Conservation (phyloP, 2,113 vertebrate genomes). For the Apistogramma diplotaenia region DNA sequence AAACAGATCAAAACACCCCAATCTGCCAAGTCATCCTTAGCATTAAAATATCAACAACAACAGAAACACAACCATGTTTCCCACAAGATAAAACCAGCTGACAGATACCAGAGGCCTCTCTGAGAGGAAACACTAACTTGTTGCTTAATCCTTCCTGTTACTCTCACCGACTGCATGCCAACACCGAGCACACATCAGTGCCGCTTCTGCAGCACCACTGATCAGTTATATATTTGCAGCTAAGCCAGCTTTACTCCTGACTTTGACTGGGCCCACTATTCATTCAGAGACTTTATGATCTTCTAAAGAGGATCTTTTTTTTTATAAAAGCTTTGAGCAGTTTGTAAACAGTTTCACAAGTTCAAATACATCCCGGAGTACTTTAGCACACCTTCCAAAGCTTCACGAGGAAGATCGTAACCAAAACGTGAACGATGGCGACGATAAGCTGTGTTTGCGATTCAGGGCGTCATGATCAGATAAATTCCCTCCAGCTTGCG, state of each 20-base stretch:
- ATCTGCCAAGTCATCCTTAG: background rate
- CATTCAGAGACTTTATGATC: background rate
- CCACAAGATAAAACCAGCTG: slow-evolving; percentile 4
- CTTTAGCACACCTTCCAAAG: slow-evolving; percentile 60
- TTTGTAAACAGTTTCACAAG: slow-evolving; percentile 21
- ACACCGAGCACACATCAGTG: background rate
- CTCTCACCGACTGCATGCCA: background rate
- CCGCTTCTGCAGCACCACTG: background rate
- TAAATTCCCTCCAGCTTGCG: slow-evolving; percentile 52
- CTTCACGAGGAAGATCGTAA: slow-evolving; percentile 18
- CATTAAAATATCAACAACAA: background rate
- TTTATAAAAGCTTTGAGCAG: background rate
- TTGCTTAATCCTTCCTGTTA: slow-evolving; percentile 63
- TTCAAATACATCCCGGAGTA: slow-evolving; percentile 16
- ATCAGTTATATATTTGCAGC: background rate
- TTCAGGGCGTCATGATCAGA: slow-evolving; percentile 55
- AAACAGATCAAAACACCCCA: background rate
- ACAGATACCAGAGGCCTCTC: background rate
- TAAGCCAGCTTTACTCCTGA: background rate
- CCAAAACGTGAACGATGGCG: slow-evolving; percentile 40
- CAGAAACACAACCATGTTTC: background rate
- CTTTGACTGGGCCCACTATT: background rate
- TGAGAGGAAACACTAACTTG: slow-evolving; percentile 45
- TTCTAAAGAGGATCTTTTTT: background rate
- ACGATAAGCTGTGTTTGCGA: slow-evolving; percentile 56